Evolutionary conservation across 2,888 invertebrate species (phyloP).

Genomic region (Oligia strigilis): DNA sequence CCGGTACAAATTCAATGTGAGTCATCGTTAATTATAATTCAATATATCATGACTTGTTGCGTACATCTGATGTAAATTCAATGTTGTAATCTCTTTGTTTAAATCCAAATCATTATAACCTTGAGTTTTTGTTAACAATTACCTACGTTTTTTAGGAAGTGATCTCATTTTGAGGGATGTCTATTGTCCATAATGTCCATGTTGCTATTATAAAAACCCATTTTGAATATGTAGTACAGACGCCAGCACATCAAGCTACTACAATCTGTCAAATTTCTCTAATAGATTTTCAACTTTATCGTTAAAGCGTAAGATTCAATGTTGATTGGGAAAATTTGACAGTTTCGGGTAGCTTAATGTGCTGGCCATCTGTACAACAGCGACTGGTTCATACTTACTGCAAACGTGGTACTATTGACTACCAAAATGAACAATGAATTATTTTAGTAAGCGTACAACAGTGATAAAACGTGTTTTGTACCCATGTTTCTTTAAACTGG

Average conservation of each 20-base stretch:
- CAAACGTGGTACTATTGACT: background rate
- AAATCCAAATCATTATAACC: slow-evolving; percentile 4
- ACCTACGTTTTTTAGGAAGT: slow-evolving; percentile 13
- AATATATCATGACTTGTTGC: slow-evolving; percentile 46
- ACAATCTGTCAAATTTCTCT: too few relatives aligned
- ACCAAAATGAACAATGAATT: slow-evolving; percentile 11
- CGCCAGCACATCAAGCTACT: too few relatives aligned
- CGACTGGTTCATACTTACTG: background rate
- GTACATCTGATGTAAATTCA: slow-evolving; percentile 22
- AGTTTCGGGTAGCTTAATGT: too few relatives aligned
- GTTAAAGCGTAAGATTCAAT: too few relatives aligned
- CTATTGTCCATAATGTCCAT: slow-evolving; percentile 1
- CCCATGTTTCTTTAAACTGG: slow-evolving; percentile 8
- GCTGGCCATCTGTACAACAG: too few relatives aligned
- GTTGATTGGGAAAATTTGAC: too few relatives aligned
- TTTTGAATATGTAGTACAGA: background rate
- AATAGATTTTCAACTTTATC: too few relatives aligned
- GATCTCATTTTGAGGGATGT: slow-evolving; percentile 8
- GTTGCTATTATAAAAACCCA: background rate
- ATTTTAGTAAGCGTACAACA: background rate
- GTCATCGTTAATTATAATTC: slow-evolving; percentile 66
- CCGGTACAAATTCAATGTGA: slow-evolving; percentile 44
- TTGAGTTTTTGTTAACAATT: slow-evolving; percentile 2
- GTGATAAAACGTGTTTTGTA: background rate
- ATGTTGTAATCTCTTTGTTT: slow-evolving; percentile 28